A percentile compares a stretch with the other conserved stretches of the same genome.
These are phyloP conservation scores for Sphyrna mokarran DNA, from an alignment of 2,113 vertebrate species.

Conservation along the genomic window DNA sequence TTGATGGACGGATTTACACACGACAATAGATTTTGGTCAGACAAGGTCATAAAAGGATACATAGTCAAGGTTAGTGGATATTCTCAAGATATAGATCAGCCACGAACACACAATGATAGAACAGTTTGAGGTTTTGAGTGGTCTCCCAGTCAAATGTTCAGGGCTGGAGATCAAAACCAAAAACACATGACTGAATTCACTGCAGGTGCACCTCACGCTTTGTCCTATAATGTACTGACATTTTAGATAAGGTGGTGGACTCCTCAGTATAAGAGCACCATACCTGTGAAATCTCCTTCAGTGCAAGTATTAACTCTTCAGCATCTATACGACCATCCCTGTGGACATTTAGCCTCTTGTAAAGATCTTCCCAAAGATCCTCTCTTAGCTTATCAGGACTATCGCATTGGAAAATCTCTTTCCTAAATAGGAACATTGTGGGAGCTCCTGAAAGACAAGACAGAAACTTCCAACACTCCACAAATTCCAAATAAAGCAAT, in stretches of 20 bases:
- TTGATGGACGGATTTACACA: no score
- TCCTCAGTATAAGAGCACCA: neutral
- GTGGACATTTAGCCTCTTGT: neutral
- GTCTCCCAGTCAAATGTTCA: neutral
- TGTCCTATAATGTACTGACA: neutral
- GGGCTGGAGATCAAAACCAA: neutral
- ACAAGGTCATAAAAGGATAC: neutral
- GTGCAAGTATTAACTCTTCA: neutral
- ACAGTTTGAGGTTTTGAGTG: neutral
- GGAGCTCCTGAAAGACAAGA: constrained; percentile 6
- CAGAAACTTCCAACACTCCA: neutral
- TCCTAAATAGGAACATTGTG: neutral
- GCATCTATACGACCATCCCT: neutral
- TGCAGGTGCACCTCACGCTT: neutral
- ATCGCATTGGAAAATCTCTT: neutral
- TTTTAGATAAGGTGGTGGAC: neutral
- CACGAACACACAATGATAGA: neutral
- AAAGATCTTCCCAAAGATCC: neutral
- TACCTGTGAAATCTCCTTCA: neutral
- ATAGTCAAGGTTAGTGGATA: neutral
- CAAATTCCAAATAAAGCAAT: neutral
- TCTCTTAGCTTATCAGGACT: neutral
- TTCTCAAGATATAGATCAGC: neutral
- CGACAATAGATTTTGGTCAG: neutral
- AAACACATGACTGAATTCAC: neutral